Conservation (phyloP, 2,888 invertebrate species). For the Boloria euphrosyne region DNA sequence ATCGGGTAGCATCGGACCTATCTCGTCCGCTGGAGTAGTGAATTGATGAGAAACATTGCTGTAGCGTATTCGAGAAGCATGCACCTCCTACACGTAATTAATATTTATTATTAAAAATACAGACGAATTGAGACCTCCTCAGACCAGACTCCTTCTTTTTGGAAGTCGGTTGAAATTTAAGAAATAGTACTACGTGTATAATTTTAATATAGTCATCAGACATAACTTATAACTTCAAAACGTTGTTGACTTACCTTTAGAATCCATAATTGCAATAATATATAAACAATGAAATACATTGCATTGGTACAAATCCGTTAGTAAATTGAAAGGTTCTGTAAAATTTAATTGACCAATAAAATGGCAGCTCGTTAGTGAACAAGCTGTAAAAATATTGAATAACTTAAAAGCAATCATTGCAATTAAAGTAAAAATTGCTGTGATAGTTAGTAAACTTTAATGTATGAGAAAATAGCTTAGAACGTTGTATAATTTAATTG, state of each 20-base stretch:
- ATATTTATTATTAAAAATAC: no score
- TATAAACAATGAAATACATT: conserved; percentile 3
- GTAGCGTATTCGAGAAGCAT: conserved; percentile 48
- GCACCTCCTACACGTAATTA: conserved; percentile 32
- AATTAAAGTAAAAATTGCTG: no score
- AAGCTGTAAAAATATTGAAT: neutral
- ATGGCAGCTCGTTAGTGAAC: conserved; percentile 5
- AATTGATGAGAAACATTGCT: conserved; percentile 59
- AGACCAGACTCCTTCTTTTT: no score
- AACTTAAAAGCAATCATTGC: neutral
- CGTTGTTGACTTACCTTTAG: conserved; percentile 13
- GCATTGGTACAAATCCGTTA: conserved; percentile 1
- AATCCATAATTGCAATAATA: neutral
- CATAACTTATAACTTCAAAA: no score
- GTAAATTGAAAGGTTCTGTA: neutral
- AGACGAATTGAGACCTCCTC: no score
- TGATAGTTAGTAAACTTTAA: no score
- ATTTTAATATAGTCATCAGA: no score
- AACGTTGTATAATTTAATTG: no score
- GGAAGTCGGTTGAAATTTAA: no score
- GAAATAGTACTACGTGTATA: no score
- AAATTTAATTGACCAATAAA: conserved; percentile 9
- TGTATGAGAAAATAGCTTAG: no score
- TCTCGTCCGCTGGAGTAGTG: conserved; percentile 66
- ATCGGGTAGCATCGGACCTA: conserved; percentile 64